Conservation (phyloP, 2,888 invertebrate genomes). For the Vandiemenella viatica region DNA sequence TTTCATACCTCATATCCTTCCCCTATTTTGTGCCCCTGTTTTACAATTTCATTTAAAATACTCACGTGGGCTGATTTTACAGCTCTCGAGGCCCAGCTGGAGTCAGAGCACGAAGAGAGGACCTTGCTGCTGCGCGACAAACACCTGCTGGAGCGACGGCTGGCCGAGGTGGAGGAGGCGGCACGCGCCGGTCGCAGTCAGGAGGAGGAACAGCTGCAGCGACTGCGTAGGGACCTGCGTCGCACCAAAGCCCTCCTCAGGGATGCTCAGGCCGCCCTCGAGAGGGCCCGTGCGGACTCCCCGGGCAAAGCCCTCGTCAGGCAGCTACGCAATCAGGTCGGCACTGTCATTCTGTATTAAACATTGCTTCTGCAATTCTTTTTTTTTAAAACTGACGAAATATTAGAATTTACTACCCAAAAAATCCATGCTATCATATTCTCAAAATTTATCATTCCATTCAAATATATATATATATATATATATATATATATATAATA, state of each 20-base stretch:
- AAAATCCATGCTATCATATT: too few relatives aligned
- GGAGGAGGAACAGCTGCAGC: slow-evolving; percentile 54
- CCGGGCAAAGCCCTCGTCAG: slow-evolving; percentile 63
- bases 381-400: too few relatives aligned
- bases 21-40: too few relatives aligned
- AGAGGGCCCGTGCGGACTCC: slow-evolving; percentile 73
- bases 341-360: not conserved
- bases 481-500: too few relatives aligned
- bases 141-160: slow-evolving; percentile 75
- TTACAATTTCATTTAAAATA: not conserved
- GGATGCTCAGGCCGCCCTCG: slow-evolving; percentile 84
- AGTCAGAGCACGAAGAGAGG: slow-evolving; percentile 85
- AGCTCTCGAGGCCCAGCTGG: slow-evolving; percentile 80
- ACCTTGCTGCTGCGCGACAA: slow-evolving; percentile 74
- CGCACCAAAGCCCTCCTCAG: slow-evolving; percentile 77
- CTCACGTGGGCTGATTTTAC: slow-evolving; percentile 17
- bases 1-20: too few relatives aligned
- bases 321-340: slow-evolving; percentile 58
- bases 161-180: slow-evolving; percentile 58
- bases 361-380: not conserved
- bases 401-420: too few relatives aligned
- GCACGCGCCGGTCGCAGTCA: slow-evolving; percentile 56
- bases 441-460: too few relatives aligned
- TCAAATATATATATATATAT: too few relatives aligned
- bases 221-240: slow-evolving; percentile 72